Evolutionary conservation across 1,140 invertebrate species (phyloP).

Genomic region (Diplogasteroides magnus): DNA sequence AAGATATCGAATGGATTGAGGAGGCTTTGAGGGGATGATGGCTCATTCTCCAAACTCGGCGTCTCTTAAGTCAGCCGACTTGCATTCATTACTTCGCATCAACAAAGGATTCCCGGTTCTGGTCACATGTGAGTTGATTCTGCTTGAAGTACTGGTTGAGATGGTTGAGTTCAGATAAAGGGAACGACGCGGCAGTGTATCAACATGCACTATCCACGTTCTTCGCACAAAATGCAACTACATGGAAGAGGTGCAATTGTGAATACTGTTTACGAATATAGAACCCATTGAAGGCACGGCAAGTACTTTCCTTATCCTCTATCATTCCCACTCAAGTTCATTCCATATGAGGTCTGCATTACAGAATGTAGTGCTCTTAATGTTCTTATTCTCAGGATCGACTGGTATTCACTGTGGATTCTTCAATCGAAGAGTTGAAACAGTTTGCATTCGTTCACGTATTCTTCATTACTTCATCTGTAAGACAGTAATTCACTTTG

Average conservation of each 20-base stretch:
- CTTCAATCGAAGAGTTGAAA: constrained; percentile 7
- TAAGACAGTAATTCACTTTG: constrained; percentile 10
- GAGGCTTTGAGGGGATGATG: too few species aligned
- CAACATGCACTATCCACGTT: constrained; percentile 16
- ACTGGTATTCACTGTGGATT: constrained; percentile 1
- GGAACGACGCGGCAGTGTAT: constrained; percentile 15
- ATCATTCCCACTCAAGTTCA: constrained; percentile 33
- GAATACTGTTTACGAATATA: background rate
- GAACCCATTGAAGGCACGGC: constrained; percentile 4
- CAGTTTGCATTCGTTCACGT: constrained; percentile 46
- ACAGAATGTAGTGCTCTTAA: too few species aligned
- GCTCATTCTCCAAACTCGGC: background rate
- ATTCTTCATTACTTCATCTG: constrained; percentile 41
- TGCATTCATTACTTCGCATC: background rate
- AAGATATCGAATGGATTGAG: too few species aligned
- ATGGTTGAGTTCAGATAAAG: constrained; percentile 8
- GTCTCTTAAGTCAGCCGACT: constrained; percentile 1
- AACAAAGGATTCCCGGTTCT: constrained; percentile 1
- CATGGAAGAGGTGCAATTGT: constrained; percentile 25
- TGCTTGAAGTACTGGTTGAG: background rate
- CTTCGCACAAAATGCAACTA: constrained; percentile 16
- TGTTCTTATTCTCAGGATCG: too few species aligned
- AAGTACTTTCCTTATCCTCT: constrained; percentile 22
- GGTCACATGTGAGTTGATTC: constrained; percentile 3
- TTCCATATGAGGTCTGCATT: constrained; percentile 41